These are phyloP conservation scores for Calameuta pallipes DNA, from an alignment of 2,888 invertebrate genomes.

Conservation along the genomic window DNA sequence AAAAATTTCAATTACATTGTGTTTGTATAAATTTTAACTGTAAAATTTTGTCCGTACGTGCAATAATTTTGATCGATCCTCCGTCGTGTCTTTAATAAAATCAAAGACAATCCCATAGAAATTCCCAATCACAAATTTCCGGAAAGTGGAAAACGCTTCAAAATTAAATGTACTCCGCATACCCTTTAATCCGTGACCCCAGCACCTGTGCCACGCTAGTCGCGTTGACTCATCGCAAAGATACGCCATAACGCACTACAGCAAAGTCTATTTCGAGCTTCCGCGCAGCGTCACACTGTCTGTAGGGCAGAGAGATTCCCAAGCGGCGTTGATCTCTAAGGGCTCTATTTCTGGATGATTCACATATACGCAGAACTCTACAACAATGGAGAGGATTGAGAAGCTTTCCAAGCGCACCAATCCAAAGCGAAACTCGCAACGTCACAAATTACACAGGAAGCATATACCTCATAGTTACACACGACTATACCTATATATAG, in stretches of 20 bases:
- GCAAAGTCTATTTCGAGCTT: slow-evolving; percentile 1
- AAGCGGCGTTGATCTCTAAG: background rate
- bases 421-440: background rate
- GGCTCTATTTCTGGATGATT: slow-evolving; percentile 2
- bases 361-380: background rate
- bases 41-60: background rate
- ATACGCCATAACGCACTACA: background rate
- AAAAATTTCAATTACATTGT: background rate
- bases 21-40: background rate
- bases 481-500: background rate
- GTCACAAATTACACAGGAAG: background rate
- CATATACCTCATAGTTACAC: background rate
- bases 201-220: background rate
- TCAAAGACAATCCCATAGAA: no score
- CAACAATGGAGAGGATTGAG: background rate
- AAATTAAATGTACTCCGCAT: background rate
- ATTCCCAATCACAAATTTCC: background rate
- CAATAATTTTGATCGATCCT: background rate
- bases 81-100: background rate
- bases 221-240: background rate
- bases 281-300: slow-evolving; percentile 8
- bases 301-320: slow-evolving; percentile 7
- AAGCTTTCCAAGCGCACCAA: background rate
- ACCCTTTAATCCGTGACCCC: background rate
- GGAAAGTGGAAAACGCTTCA: background rate